A percentile compares a stretch with the other conserved stretches of the same genome.
Evolutionary conservation across 2,113 vertebrate species (phyloP).

Genomic region (Hippolais icterina): DNA sequence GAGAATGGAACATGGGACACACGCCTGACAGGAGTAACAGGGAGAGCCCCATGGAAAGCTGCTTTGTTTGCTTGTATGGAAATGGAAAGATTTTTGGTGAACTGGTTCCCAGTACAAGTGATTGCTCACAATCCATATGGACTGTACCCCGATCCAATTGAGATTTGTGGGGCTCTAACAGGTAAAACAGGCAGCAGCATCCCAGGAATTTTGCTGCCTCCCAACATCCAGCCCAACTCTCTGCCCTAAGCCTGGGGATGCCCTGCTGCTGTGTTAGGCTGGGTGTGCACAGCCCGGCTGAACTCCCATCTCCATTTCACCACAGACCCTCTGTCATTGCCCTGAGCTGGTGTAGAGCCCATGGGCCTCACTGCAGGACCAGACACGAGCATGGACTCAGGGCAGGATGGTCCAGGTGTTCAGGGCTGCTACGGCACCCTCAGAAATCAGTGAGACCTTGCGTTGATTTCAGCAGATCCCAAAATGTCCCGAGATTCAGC

Average conservation of each 20-base stretch:
- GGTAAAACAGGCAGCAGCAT: not conserved
- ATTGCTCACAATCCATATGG: not conserved
- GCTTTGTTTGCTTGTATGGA: not conserved
- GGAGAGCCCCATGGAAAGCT: not conserved
- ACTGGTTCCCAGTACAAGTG: not conserved
- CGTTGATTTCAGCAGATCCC: not conserved
- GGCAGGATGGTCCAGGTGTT: not conserved
- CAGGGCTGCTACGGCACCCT: not conserved
- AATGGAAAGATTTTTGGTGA: not conserved
- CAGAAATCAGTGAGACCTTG: not conserved
- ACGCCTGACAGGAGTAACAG: not conserved
- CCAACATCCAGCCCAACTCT: too few species aligned
- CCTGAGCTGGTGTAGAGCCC: accelerated
- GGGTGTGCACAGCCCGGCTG: not conserved
- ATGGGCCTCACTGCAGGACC: accelerated
- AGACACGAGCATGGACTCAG: accelerated
- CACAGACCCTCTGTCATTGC: not conserved
- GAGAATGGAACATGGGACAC: not conserved
- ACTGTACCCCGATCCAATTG: not conserved
- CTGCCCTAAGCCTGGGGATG: too few species aligned
- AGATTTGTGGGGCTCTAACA: not conserved
- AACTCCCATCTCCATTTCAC: not conserved
- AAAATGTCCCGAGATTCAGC: not conserved
- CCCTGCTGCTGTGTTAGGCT: not conserved
- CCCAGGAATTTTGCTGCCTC: not conserved